These are phyloP conservation scores for Syngnathus acus DNA, from an alignment of 2,797 vertebrate genomes.

Conservation along the genomic window DNA sequence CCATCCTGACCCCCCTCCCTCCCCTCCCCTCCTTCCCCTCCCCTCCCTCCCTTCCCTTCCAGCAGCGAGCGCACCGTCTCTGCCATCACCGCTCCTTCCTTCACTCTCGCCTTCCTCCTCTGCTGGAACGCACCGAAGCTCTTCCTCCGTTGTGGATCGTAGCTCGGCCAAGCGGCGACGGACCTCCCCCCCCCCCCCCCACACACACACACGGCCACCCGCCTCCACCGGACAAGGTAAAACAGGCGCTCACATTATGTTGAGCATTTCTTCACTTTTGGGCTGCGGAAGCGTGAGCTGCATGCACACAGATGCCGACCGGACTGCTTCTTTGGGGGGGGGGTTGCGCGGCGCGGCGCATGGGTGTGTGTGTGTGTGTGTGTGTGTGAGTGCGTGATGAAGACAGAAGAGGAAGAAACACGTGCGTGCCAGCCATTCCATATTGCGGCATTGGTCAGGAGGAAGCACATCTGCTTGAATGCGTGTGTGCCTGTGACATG, in stretches of 20 bases:
- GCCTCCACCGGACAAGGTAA: not conserved
- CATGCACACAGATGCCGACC: too few species aligned
- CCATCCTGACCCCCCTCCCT: not conserved
- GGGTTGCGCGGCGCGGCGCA: not conserved
- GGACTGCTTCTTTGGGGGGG: not conserved
- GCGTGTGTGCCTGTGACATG: constrained; percentile 2
- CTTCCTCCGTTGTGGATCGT: not conserved
- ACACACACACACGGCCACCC: not conserved
- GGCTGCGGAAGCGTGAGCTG: not conserved
- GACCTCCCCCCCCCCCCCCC: not conserved
- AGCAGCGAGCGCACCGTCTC: constrained; percentile 4
- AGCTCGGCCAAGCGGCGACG: not conserved
- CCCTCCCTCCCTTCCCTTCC: not conserved
- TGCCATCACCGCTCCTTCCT: constrained; percentile 3
- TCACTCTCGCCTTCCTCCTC: constrained; percentile 4
- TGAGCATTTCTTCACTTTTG: not conserved
- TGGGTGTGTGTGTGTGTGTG: not conserved
- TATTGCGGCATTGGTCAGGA: not conserved
- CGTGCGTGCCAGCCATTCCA: not conserved
- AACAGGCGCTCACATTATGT: not conserved
- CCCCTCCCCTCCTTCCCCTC: not conserved
- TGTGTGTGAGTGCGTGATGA: not conserved
- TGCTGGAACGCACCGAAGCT: constrained; percentile 7
- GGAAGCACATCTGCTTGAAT: too few species aligned
- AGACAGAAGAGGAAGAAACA: not conserved